Conservation (phyloP, 2,113 vertebrate genomes). For the Alligator mississippiensis region DNA sequence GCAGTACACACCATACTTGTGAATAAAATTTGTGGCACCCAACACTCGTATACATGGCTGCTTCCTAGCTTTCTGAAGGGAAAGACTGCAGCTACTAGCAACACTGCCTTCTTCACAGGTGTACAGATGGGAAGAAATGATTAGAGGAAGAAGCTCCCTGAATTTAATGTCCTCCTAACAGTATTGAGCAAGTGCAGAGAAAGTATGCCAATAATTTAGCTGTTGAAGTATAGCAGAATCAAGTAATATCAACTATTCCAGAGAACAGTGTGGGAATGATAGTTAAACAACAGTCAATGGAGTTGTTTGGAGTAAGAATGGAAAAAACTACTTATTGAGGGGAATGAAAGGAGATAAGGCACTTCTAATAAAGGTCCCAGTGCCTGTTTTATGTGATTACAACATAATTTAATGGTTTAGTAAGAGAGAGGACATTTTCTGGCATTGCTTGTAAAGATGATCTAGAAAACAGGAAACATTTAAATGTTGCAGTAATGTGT, state of each 20-base stretch:
- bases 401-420: background rate
- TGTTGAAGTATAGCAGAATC: rapidly evolving
- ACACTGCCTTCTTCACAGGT: rapidly evolving
- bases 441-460: background rate
- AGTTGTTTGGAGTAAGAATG: background rate
- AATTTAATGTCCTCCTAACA: background rate
- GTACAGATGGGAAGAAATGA: background rate
- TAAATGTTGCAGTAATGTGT: background rate
- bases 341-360: background rate
- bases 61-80: no score
- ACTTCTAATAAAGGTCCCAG: background rate
- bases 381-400: background rate
- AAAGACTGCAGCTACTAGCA: no score
- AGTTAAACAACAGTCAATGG: background rate
- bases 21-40: background rate
- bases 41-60: no score
- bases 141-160: background rate
- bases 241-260: background rate
- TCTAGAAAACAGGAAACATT: background rate
- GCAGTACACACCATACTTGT: rapidly evolving
- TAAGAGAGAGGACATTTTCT: background rate
- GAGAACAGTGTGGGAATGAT: background rate
- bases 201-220: background rate
- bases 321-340: background rate
- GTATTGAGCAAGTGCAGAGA: background rate